phyloP scores from a whole-genome alignment of 37 sponge, comb jelly and placozoan genomes.

The Mnemiopsis leidyi region DNA sequence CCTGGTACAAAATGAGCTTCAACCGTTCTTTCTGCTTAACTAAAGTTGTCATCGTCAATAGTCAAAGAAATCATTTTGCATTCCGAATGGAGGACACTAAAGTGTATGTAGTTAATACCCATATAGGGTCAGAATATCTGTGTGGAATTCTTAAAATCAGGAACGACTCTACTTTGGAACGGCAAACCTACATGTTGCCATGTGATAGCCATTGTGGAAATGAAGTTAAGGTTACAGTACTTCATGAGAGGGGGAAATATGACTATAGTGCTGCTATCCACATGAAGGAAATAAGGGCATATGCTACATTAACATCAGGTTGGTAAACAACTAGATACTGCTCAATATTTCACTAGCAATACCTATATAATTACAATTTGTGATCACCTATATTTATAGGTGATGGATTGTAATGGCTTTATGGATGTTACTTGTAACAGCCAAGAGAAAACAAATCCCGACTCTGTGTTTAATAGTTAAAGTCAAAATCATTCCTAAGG shows the following conservation, averaged over 20 bases:
- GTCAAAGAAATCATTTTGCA: background rate
- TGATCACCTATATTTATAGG: no score
- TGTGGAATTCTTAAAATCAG: background rate
- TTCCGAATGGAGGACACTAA: background rate
- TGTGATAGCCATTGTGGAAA: background rate
- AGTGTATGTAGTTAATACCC: background rate
- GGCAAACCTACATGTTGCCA: background rate
- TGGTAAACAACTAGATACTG: no score
- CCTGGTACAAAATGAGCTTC: background rate
- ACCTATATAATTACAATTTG: no score
- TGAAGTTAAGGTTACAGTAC: background rate
- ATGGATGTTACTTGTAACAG: no score
- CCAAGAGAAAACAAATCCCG: no score
- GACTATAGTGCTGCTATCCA: background rate
- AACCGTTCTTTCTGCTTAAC: background rate
- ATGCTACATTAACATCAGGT: no score
- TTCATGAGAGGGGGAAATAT: background rate
- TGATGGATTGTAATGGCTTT: no score
- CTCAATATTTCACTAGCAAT: no score
- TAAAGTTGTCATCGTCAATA: background rate
- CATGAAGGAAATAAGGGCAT: background rate
- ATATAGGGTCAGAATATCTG: background rate
- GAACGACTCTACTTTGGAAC: background rate
- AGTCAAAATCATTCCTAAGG: no score
- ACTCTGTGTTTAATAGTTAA: no score